Evolutionary conservation across 2,888 invertebrate species (phyloP).

Genomic region (Pocota personata): DNA sequence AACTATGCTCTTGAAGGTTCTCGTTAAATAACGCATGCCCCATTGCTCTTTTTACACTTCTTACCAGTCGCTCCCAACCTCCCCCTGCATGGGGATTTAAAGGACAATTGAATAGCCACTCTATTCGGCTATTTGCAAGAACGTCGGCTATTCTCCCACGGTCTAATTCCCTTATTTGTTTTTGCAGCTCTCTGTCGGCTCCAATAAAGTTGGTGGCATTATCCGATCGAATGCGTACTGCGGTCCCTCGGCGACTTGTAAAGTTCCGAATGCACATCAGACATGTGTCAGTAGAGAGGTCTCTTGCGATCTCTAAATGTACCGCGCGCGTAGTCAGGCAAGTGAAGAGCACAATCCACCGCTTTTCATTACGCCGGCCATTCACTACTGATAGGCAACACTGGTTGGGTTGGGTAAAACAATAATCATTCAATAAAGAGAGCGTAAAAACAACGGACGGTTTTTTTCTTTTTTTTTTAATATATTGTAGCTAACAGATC

Average conservation of each 20-base stretch:
- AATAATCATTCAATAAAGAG: too few species aligned
- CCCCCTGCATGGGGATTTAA: conserved; percentile 24
- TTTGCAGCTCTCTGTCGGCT: conserved; percentile 10
- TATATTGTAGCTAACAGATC: too few species aligned
- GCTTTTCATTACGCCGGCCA: conserved; percentile 32
- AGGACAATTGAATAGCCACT: conserved; percentile 35
- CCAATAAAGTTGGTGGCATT: conserved; percentile 68
- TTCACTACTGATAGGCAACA: too few species aligned
- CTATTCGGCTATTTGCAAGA: neutral
- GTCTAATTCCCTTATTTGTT: neutral
- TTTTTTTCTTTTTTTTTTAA: too few species aligned
- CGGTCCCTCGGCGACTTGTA: too few species aligned
- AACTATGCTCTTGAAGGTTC: conserved; percentile 2
- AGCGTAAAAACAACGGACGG: too few species aligned
- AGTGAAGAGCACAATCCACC: conserved; percentile 16
- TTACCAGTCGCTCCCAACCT: conserved; percentile 31
- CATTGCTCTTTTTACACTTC: conserved; percentile 3
- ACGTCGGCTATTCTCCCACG: neutral
- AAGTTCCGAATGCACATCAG: too few species aligned
- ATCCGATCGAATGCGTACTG: conserved; percentile 45
- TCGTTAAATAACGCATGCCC: neutral
- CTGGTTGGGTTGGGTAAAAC: too few species aligned
- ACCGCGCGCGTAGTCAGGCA: conserved; percentile 31
- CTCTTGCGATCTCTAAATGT: conserved; percentile 46
- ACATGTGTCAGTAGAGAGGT: conserved; percentile 56